Evolutionary conservation across 2,113 vertebrate genomes (phyloP), one percentile per base, ranked within the genome.

Genomic region (Riparia riparia): DNA sequence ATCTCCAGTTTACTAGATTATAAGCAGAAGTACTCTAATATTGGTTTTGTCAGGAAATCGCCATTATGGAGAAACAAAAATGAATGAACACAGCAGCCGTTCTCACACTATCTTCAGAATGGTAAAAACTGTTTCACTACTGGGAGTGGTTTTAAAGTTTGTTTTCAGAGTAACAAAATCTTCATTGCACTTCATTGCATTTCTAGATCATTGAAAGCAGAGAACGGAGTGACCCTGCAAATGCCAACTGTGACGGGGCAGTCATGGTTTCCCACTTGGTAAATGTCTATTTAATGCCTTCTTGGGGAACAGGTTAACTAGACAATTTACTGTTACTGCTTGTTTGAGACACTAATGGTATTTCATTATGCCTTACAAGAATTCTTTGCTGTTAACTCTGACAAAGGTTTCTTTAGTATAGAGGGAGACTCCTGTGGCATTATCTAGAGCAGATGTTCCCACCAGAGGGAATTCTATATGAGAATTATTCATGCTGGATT

Each of bases 71-170:
- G 99, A 98, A 96, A 99, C 99, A 3, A 99, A 99, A 96, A 99
- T 99, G 99, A 99, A 99, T 82, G 97, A 99, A 82, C 98, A 98
- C 61, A 99, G 99, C 97, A 99, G 99, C 82, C 99, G 99, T 45
- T 99, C 99, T 4, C 99, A 99, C 96, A 98, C 99, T 2, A 99
- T 99, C 92, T 99, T 99, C 95, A 98, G 99, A 93, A 99, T 99
- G 99, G 99, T 99, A 97, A 96, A 58, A 92, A 21, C 84, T 78
- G 24, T 34, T 95, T 71, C 8, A 26, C 8, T 73, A 1, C 45
- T 86, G 19, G 68, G 53, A 66, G n/a, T 21, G 10, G 0, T 28
- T 69, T 21, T 56, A 6, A 37, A 37, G 37, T 37, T 14, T 26
- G 24, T 64, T 90, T 95, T 79, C 6, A 3, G 56, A 81, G 72